Evolutionary conservation across 2,113 vertebrate species (phyloP).

Genomic region (Desmodus rotundus): DNA sequence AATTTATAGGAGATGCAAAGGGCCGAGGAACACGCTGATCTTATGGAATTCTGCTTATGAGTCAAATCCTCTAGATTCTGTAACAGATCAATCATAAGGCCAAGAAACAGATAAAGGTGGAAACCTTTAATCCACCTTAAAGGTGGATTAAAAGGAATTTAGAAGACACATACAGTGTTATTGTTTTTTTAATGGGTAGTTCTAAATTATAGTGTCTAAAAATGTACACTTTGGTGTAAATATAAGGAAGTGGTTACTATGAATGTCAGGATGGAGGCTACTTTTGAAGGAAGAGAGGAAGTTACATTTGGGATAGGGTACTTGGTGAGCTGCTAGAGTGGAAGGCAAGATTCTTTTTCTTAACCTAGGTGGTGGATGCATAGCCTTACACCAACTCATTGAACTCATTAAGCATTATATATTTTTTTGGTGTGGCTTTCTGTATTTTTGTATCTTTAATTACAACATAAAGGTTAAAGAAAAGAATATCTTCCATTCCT

Average conservation of each 20-base stretch:
- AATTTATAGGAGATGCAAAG: background rate
- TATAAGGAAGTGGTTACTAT: background rate
- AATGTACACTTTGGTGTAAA: background rate
- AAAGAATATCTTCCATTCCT: background rate
- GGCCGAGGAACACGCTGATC: background rate
- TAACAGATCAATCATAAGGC: background rate
- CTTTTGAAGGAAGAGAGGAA: background rate
- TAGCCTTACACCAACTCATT: constrained; percentile 2
- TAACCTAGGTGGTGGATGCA: background rate
- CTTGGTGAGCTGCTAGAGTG: background rate
- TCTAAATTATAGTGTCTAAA: background rate
- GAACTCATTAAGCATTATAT: background rate
- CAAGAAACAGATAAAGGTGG: background rate
- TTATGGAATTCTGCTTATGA: background rate
- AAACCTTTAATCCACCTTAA: no score
- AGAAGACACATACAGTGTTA: background rate
- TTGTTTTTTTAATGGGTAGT: background rate
- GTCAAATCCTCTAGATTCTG: background rate
- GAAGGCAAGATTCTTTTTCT: background rate
- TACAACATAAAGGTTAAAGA: background rate
- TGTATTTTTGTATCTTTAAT: background rate
- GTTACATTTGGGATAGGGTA: background rate
- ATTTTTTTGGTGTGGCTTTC: background rate
- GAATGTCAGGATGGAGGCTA: background rate
- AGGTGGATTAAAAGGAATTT: constrained; percentile 4